Percentiles rank a stretch among this genome's conserved stretches.
Conservation (phyloP, 2,113 vertebrate genomes). For the Pimephales promelas region DNA sequence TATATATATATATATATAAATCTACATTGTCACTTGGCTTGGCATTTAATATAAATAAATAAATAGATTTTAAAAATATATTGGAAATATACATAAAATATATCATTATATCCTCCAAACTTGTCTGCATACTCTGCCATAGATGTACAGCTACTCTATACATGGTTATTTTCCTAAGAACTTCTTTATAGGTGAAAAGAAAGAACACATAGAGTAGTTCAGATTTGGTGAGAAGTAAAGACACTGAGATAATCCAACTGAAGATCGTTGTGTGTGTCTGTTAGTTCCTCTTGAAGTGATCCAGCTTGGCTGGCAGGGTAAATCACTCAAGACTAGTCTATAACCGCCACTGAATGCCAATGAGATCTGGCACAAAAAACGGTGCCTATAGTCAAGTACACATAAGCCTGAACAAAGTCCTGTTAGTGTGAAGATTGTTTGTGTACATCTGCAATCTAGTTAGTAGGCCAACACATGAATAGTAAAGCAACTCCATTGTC, state of each 20-base stretch:
- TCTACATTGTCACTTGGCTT: not conserved
- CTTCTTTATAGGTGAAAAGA: not conserved
- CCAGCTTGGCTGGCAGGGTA: slow-evolving; percentile 24
- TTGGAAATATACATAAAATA: not conserved
- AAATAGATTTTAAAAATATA: too few relatives aligned
- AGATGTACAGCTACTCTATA: not conserved
- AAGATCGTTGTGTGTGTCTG: slow-evolving; percentile 23
- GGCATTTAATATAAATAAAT: not conserved
- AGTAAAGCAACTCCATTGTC: not conserved
- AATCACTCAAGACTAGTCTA: slow-evolving; percentile 15
- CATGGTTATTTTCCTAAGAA: not conserved
- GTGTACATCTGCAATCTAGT: slow-evolving; percentile 12
- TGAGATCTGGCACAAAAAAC: slow-evolving; percentile 29
- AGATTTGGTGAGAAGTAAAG: slow-evolving; percentile 26
- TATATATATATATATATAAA: not conserved
- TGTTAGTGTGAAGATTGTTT: slow-evolving; percentile 24
- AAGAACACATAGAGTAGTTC: not conserved
- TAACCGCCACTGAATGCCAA: slow-evolving; percentile 53
- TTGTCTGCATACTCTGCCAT: not conserved
- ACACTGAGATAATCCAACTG: slow-evolving; percentile 30
- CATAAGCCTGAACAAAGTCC: not conserved
- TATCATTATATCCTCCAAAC: not conserved
- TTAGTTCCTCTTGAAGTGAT: slow-evolving; percentile 18
- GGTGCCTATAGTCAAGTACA: slow-evolving; percentile 2
- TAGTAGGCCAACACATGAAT: not conserved